A percentile compares a stretch with the other conserved stretches of the same genome.
phyloP scores from a whole-genome alignment of 2,113 vertebrate genomes.

The Heloderma charlesbogerti region DNA sequence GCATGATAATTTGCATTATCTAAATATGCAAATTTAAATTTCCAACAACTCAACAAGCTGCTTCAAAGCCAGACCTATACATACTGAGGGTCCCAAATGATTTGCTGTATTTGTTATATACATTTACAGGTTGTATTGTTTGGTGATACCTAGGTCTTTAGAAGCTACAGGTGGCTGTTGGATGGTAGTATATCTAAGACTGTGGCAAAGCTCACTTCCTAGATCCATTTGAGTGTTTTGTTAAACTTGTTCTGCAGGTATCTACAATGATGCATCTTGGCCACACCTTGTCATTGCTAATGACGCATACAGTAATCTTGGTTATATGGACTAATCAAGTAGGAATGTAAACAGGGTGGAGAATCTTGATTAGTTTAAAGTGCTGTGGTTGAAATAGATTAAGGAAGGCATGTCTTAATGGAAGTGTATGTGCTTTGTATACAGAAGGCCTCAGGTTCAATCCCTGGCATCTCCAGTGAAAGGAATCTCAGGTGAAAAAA shows the following conservation, averaged over 20 bases:
- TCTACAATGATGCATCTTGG: background rate
- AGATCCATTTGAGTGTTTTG: background rate
- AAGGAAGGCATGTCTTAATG: background rate
- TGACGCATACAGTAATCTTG: background rate
- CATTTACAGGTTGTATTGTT: background rate
- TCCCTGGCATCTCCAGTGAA: background rate
- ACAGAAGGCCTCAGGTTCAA: background rate
- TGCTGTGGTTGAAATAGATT: background rate
- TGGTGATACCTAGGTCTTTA: background rate
- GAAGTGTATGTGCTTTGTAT: no score
- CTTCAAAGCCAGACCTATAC: background rate
- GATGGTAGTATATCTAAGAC: background rate
- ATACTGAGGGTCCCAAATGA: background rate
- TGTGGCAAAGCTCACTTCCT: background rate
- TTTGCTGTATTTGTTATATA: background rate
- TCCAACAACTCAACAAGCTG: background rate
- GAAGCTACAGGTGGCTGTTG: background rate
- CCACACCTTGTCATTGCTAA: conserved; percentile 1
- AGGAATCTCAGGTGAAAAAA: background rate
- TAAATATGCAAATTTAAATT: background rate
- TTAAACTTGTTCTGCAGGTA: conserved; percentile 9
- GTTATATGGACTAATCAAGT: background rate
- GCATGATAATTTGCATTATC: background rate
- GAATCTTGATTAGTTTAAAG: background rate
- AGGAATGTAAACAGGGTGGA: conserved; percentile 24